phyloP scores from a whole-genome alignment of 2,113 vertebrate genomes.

The Tenrec ecaudatus region DNA sequence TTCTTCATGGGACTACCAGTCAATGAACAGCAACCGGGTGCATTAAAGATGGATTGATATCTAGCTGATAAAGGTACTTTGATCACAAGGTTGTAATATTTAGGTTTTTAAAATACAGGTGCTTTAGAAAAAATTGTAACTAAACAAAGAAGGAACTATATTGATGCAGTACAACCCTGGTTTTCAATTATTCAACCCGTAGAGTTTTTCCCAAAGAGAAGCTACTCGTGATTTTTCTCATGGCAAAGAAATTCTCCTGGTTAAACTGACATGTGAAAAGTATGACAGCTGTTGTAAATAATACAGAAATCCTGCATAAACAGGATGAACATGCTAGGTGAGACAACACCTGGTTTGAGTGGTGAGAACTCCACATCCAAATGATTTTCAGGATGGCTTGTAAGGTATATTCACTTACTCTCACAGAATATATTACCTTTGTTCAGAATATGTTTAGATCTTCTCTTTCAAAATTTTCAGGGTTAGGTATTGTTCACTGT shows the following conservation, averaged over 20 bases:
- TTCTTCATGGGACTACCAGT: not conserved
- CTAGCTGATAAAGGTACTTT: not conserved
- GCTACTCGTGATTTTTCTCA: slow-evolving; percentile 9
- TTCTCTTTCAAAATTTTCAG: slow-evolving; percentile 28
- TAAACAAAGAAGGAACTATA: slow-evolving; percentile 9
- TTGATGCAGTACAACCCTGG: not conserved
- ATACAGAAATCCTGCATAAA: slow-evolving; percentile 16
- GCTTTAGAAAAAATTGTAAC: not conserved
- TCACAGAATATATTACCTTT: not conserved
- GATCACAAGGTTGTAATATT: slow-evolving; percentile 23
- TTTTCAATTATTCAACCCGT: slow-evolving; percentile 15
- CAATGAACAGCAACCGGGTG: not conserved
- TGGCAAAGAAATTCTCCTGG: not conserved
- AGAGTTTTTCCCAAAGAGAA: slow-evolving; percentile 18
- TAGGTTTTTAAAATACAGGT: slow-evolving; percentile 11
- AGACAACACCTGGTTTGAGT: not conserved
- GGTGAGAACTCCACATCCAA: slow-evolving; percentile 13
- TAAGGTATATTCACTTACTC: not conserved
- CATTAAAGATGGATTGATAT: slow-evolving; percentile 41
- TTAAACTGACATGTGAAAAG: slow-evolving; percentile 47
- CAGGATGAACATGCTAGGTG: slow-evolving; percentile 25
- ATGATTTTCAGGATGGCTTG: not conserved
- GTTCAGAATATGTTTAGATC: not conserved
- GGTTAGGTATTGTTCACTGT: not conserved
- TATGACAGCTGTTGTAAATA: slow-evolving; percentile 46